Percentiles rank a stretch among this genome's conserved stretches.
phyloP scores from a whole-genome alignment of 2,888 invertebrate species.

The Perdita meconis region DNA sequence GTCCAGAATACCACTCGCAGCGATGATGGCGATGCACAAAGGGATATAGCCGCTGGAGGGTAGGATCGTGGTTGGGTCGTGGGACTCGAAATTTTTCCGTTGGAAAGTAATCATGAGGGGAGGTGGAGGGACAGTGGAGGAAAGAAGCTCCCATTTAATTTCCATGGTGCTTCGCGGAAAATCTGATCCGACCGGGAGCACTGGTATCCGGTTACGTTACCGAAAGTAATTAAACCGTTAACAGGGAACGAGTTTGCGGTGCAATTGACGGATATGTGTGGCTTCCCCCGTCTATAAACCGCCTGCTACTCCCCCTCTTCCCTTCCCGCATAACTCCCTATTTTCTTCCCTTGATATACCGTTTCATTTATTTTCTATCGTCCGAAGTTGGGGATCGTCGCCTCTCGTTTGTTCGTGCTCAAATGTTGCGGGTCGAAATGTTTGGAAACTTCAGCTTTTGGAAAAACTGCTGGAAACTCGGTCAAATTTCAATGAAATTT shows the following conservation, averaged over 20 bases:
- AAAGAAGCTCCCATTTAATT: conserved; percentile 56
- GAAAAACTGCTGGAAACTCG: not conserved
- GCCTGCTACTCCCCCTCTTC: conserved; percentile 13
- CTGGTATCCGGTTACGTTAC: conserved; percentile 68
- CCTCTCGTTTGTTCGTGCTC: not conserved
- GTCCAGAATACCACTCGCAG: conserved; percentile 22
- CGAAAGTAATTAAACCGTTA: conserved; percentile 81
- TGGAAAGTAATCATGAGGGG: conserved; percentile 31
- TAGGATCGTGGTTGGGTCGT: not conserved
- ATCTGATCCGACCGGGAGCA: conserved; percentile 62
- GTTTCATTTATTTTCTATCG: not conserved
- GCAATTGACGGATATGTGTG: conserved; percentile 47
- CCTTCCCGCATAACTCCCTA: not conserved
- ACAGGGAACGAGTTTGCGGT: conserved; percentile 64
- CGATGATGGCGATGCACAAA: conserved; percentile 12
- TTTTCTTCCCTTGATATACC: not conserved
- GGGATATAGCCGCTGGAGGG: conserved; percentile 8
- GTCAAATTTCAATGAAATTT: not conserved
- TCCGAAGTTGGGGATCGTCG: not conserved
- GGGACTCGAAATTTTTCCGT: conserved; percentile 46
- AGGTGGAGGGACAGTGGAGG: too few relatives aligned
- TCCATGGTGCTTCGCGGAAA: conserved; percentile 56
- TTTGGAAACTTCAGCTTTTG: not conserved
- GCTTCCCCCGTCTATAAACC: conserved; percentile 2
- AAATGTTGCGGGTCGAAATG: not conserved